phyloP scores from a whole-genome alignment of 2,797 vertebrate species.

The Enteromius trimaculatus region DNA sequence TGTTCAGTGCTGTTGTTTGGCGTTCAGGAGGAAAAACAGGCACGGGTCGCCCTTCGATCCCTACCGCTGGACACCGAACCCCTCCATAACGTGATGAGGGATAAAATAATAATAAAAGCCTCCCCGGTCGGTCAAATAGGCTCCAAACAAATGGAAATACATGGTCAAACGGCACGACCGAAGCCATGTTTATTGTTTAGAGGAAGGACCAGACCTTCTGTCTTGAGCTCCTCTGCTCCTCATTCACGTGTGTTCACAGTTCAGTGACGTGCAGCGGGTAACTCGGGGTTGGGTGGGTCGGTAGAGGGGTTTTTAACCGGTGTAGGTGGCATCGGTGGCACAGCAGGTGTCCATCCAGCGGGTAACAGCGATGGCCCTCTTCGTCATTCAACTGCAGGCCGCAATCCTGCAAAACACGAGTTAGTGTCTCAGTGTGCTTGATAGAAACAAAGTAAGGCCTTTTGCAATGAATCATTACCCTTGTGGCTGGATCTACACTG shows the following conservation, averaged over 20 bases:
- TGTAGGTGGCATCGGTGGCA: conserved; percentile 95
- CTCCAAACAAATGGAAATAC: neutral
- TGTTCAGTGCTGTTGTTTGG: conserved; percentile 27
- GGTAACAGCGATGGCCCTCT: conserved; percentile 95
- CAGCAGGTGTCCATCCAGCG: conserved; percentile 91
- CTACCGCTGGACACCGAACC: neutral
- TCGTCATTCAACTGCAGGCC: conserved; percentile 95
- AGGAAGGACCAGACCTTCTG: neutral
- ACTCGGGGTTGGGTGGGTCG: conserved; percentile 78
- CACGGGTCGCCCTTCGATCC: neutral
- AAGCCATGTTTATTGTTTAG: neutral
- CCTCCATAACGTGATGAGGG: neutral
- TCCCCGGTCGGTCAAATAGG: neutral
- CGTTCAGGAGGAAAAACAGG: neutral
- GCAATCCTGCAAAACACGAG: conserved; percentile 82
- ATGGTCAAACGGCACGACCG: neutral
- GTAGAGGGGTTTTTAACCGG: conserved; percentile 82
- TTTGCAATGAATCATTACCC: neutral
- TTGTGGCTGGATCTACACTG: neutral
- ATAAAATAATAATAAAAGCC: neutral
- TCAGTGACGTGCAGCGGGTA: conserved; percentile 93
- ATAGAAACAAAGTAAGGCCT: neutral
- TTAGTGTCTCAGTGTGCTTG: neutral
- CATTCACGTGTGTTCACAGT: conserved; percentile 74
- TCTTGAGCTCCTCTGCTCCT: neutral